Percentiles rank a stretch among this genome's conserved stretches.
These are phyloP conservation scores for Rhinoderma darwinii DNA, from an alignment of 2,113 vertebrate genomes.

Conservation along the genomic window DNA sequence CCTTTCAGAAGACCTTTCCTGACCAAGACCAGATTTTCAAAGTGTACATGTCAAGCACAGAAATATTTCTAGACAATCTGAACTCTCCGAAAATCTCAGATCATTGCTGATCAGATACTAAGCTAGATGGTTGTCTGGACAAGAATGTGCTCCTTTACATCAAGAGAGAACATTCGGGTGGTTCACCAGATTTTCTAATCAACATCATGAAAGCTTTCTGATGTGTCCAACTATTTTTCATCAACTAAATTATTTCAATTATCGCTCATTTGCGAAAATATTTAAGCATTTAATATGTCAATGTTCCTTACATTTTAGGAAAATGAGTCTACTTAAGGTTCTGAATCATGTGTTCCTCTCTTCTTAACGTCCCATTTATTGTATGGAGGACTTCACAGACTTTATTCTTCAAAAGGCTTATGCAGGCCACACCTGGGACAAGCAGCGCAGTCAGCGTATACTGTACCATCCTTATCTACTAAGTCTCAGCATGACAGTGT, in stretches of 20 bases:
- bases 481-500: background rate
- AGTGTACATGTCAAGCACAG: too few relatives aligned
- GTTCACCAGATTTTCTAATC: background rate
- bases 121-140: too few relatives aligned
- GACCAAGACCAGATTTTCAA: too few relatives aligned
- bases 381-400: constrained; percentile 30
- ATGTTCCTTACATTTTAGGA: constrained; percentile 4
- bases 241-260: constrained; percentile 4
- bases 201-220: background rate
- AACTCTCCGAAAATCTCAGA: too few relatives aligned
- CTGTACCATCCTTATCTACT: background rate
- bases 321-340: constrained; percentile 15
- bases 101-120: too few relatives aligned
- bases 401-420: constrained; percentile 33
- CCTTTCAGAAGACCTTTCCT: too few relatives aligned
- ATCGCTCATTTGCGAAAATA: background rate
- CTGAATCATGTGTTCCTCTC: constrained; percentile 40
- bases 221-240: background rate
- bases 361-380: constrained; percentile 16
- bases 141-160: background rate
- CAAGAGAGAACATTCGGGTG: background rate
- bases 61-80: too few relatives aligned
- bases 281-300: constrained; percentile 1
- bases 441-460: background rate
- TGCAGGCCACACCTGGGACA: constrained; percentile 35